Evolutionary conservation across 1,140 invertebrate species (phyloP), one percentile per base, ranked within the genome.

Genomic region (Drosophila orosa): DNA sequence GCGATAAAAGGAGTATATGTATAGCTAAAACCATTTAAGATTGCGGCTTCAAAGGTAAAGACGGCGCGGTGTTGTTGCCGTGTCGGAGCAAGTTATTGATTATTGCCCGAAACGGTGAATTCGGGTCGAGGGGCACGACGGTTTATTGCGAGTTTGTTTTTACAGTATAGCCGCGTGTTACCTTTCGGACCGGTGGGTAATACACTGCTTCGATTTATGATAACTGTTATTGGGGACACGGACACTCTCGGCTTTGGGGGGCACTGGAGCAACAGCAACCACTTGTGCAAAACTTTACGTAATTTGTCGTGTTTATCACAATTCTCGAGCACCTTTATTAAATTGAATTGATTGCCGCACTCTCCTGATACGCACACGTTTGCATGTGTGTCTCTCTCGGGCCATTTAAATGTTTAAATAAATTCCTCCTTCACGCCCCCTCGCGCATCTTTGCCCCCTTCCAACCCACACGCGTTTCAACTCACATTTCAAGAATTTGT

Each of bases 351-450:
- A 82, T 63, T 74, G 62, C 56, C 67, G 25, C 50, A n/a, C 74
- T 62, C 42, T 60, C 42, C 35, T 24, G 50, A 45, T 63, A 35
- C 45, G 40, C 17, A 52, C 66, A 40, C 35, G 25, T 57, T 48
- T 15, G 61, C 52, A 40, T 67, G 33, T 74, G 24, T 33, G 6
- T 29, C 42, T 55, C 74, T 72, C 40, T 58, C 39, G 48, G 52
- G 33, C 42, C 60, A 69, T 75, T 55, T 50, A 76, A 72, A 67
- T 78, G 59, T 85, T 77, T 80, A 84, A 85, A 74, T 69, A 69
- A 77, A 74, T 80, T 73, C 48, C 22, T 31, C 24, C 7, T 9
- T 10, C 25, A 19, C 12, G 40, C 25, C 66, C 44, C 33, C 42
- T 31, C 37, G 10, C 22, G 6, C 7, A n/a, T 45, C 10, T 17